Conservation (phyloP, 30 jellyfish, hydroid and myxozoan genomes). For the Nemopilema nomurai region DNA sequence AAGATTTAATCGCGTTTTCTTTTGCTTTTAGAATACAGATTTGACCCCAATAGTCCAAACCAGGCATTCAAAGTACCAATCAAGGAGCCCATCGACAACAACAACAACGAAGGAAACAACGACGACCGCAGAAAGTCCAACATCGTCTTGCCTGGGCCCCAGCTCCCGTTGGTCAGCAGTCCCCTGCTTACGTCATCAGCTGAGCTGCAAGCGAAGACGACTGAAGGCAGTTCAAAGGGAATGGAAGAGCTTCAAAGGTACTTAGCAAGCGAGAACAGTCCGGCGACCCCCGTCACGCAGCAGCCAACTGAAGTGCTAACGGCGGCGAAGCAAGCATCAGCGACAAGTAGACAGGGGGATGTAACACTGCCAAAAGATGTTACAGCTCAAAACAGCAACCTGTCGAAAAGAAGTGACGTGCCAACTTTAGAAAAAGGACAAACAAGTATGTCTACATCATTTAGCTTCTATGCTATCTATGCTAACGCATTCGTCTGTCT, state of each 20-base stretch:
- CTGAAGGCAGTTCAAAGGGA: background rate
- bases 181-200: background rate
- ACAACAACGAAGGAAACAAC: background rate
- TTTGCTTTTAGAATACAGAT: slow-evolving; percentile 50
- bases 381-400: background rate
- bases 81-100: slow-evolving; percentile 16
- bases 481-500: too few species aligned
- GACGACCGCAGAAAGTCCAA: slow-evolving; percentile 53
- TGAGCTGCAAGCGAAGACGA: background rate
- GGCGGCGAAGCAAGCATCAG: background rate
- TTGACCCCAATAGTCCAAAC: slow-evolving; percentile 76
- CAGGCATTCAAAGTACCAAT: slow-evolving; percentile 65
- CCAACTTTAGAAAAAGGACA: slow-evolving; percentile 10
- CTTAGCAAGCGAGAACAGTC: slow-evolving; percentile 43
- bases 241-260: slow-evolving; percentile 58
- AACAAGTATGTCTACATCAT: slow-evolving; percentile 6
- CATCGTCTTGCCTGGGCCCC: slow-evolving; percentile 23
- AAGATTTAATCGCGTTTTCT: background rate
- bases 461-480: too few species aligned
- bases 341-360: slow-evolving; percentile 5
- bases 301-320: slow-evolving; percentile 15
- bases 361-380: background rate
- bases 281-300: slow-evolving; percentile 27
- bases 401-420: slow-evolving; percentile 36
- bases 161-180: slow-evolving; percentile 8